Conservation (phyloP, 2,888 invertebrate genomes). For the Esperia sulphurella region DNA sequence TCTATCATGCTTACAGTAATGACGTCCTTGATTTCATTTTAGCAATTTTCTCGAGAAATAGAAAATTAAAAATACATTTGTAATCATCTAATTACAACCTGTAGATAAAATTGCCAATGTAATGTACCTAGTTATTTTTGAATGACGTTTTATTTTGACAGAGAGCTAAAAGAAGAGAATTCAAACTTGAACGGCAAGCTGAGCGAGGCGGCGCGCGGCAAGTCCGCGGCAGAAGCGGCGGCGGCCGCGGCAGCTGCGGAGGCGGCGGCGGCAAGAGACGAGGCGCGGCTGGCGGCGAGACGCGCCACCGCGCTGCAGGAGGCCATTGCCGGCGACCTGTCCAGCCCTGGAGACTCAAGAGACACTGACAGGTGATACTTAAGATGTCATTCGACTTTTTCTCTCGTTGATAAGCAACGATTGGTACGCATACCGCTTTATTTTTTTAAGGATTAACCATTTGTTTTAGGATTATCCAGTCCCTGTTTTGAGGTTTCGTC, state of each 20-base stretch:
- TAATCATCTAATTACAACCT: too few species aligned
- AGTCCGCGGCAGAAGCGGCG: constrained; percentile 87
- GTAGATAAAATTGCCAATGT: not conserved
- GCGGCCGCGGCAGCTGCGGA: constrained; percentile 85
- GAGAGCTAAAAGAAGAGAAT: constrained; percentile 90
- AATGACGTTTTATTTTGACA: constrained; percentile 28
- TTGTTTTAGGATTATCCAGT: too few species aligned
- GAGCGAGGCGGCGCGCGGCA: constrained; percentile 85
- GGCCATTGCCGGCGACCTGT: constrained; percentile 93
- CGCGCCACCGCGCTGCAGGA: constrained; percentile 95
- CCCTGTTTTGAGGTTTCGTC: too few species aligned
- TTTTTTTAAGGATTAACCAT: too few species aligned
- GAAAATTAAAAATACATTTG: too few species aligned
- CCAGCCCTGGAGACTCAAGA: constrained; percentile 81
- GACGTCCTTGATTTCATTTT: too few species aligned
- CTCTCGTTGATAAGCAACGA: too few species aligned
- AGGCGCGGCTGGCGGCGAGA: constrained; percentile 92
- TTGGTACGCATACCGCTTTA: too few species aligned
- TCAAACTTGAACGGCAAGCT: constrained; percentile 85
- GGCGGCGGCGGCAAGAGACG: constrained; percentile 85
- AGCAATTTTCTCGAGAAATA: too few species aligned
- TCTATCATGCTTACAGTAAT: too few species aligned
- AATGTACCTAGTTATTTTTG: not conserved
- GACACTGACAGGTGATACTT: constrained; percentile 77
- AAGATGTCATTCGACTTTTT: too few species aligned